Evolutionary conservation across 2,113 vertebrate species (phyloP).

Genomic region (Parus major): DNA sequence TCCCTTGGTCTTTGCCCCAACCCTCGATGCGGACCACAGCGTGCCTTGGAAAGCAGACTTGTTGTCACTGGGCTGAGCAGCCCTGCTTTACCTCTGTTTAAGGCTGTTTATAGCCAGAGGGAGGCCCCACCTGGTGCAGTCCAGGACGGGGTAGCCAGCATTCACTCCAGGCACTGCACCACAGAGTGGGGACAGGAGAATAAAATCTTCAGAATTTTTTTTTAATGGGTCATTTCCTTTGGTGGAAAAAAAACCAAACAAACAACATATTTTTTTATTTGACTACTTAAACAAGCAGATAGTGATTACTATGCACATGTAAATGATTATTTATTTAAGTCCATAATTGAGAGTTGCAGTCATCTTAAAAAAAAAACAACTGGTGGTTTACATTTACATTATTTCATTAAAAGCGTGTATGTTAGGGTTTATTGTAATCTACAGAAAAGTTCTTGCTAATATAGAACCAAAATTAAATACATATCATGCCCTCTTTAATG

Average conservation of each 20-base stretch:
- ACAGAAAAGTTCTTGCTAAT: background rate
- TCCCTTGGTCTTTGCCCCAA: too few species aligned
- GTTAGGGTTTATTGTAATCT: background rate
- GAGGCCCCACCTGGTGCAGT: too few species aligned
- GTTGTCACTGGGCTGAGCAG: too few species aligned
- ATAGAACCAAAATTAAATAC: background rate
- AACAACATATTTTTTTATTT: background rate
- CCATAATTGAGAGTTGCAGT: background rate
- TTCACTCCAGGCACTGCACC: too few species aligned
- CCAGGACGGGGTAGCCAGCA: too few species aligned
- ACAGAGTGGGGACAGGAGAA: background rate
- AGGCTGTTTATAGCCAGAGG: too few species aligned
- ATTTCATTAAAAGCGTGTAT: background rate
- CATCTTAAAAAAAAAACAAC: background rate
- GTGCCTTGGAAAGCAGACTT: too few species aligned
- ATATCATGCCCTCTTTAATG: background rate
- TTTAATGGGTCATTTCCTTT: rapidly evolving
- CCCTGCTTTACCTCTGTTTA: too few species aligned
- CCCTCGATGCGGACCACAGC: too few species aligned
- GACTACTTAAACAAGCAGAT: background rate
- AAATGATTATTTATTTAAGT: background rate
- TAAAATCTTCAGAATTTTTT: background rate
- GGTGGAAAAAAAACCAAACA: background rate
- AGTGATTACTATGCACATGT: background rate
- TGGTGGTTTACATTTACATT: background rate